These are phyloP conservation scores for Heliconius hortense DNA, from an alignment of 2,888 invertebrate genomes.

Conservation along the genomic window DNA sequence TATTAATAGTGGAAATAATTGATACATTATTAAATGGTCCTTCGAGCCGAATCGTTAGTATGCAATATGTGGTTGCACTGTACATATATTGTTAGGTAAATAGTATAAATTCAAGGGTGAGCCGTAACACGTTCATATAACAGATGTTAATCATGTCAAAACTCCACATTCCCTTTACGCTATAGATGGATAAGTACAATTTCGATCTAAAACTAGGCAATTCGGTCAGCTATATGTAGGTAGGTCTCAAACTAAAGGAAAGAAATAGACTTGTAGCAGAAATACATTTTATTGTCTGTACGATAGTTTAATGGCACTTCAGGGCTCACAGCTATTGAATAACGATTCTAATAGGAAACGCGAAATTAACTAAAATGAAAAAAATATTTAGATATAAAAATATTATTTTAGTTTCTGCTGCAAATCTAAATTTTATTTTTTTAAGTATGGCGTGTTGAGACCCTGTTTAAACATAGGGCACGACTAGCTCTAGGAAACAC, in stretches of 20 bases:
- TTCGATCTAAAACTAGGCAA: constrained; percentile 76
- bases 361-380: not conserved
- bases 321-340: not conserved
- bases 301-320: constrained; percentile 20
- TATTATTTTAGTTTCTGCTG: constrained; percentile 13
- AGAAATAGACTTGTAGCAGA: constrained; percentile 11
- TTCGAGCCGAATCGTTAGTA: not conserved
- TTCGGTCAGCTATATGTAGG: constrained; percentile 63
- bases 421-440: not conserved
- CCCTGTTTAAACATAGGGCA: constrained; percentile 21
- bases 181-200: constrained; percentile 78
- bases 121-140: constrained; percentile 52
- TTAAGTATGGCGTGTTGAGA: not conserved
- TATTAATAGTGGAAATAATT: too few species aligned
- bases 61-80: not conserved
- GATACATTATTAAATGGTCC: not conserved
- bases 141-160: constrained; percentile 57
- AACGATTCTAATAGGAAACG: constrained; percentile 1
- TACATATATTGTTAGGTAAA: not conserved
- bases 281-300: constrained; percentile 21
- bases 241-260: constrained; percentile 45
- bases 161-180: constrained; percentile 72
- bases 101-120: constrained; percentile 45
- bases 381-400: constrained; percentile 22
- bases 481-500: not conserved